Evolutionary conservation across 2,113 vertebrate species (phyloP), one percentile per base, ranked within the genome.

Genomic region (Phrynosoma blainvillii): DNA sequence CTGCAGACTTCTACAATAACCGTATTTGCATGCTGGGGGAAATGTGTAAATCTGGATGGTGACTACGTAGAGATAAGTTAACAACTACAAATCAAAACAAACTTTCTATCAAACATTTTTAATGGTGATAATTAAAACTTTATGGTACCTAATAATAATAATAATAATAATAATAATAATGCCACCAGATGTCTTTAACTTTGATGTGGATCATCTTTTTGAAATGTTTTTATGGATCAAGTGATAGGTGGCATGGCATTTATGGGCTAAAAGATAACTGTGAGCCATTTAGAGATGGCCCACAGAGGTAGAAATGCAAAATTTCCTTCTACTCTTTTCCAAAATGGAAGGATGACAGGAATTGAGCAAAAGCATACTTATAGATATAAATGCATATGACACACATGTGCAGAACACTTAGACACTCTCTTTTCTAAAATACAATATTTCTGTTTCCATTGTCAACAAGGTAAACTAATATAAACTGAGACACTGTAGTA

Each of bases 401-500:
- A n/a, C 27, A 56, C 20, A 62, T 62, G 59, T 62, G 59, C 13
- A 62, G 13, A n/a, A 30, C 16, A 3, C 21, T 70, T 59, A 68
- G 47, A 40, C 52, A 9, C 2, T 79, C 32, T 62, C 14, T 12
- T 62, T 30, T 32, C 30, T 30, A 36, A 25, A 20, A 14, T 27
- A 27, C 5, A 83, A 23, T 88, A 76, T 62, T 74, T 87, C 30
- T 84, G 27, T 10, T 86, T 32, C 42, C 56, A 42, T 62, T 74
- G 20, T 5, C 73, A 25, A 66, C 30, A 5, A 76, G 54, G 16
- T 65, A 30, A 27, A 75, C 14, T 30, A 68, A 80, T 20, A 14
- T 14, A 36, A 7, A 40, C 1, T 4, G 40, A 93, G 73, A 80
- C 65, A 88, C 85, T 87, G 92, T 92, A 89, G 14, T 97, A 99